Evolutionary conservation across 2,797 vertebrate genomes (phyloP).

Genomic region (Craterocephalus amniculus): DNA sequence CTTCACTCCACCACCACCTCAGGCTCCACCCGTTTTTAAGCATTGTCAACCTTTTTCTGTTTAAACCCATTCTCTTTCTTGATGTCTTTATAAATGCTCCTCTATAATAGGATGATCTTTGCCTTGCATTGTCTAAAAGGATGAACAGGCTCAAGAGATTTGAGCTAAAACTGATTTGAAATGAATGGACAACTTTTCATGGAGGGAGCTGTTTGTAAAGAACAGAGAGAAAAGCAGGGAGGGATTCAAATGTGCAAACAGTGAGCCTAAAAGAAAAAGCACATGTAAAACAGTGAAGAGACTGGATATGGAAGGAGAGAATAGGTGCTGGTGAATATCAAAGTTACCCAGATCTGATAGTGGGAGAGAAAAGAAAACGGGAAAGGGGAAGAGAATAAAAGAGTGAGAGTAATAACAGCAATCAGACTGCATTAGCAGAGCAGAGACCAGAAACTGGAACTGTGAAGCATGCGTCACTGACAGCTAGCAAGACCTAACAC

Average conservation of each 20-base stretch:
- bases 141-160: background rate
- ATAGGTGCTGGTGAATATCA: slow-evolving; percentile 13
- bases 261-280: background rate
- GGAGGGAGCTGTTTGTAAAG: background rate
- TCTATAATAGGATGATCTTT: background rate
- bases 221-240: background rate
- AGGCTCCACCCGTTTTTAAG: too few species aligned
- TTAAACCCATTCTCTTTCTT: background rate
- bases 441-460: slow-evolving; percentile 60
- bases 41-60: too few species aligned
- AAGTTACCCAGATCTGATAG: slow-evolving; percentile 39
- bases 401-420: slow-evolving; percentile 58
- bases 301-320: background rate
- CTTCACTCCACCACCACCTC: too few species aligned
- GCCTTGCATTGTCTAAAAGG: background rate
- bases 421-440: slow-evolving; percentile 64
- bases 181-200: background rate
- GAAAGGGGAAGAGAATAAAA: slow-evolving; percentile 24
- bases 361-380: background rate
- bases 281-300: background rate
- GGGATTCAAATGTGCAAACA: background rate
- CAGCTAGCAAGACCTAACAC: slow-evolving; percentile 33
- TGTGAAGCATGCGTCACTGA: slow-evolving; percentile 65
- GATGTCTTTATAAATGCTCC: slow-evolving; percentile 3
- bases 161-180: background rate